Evolutionary conservation across 2,888 invertebrate species (phyloP).

Genomic region (Cerastoderma edule): DNA sequence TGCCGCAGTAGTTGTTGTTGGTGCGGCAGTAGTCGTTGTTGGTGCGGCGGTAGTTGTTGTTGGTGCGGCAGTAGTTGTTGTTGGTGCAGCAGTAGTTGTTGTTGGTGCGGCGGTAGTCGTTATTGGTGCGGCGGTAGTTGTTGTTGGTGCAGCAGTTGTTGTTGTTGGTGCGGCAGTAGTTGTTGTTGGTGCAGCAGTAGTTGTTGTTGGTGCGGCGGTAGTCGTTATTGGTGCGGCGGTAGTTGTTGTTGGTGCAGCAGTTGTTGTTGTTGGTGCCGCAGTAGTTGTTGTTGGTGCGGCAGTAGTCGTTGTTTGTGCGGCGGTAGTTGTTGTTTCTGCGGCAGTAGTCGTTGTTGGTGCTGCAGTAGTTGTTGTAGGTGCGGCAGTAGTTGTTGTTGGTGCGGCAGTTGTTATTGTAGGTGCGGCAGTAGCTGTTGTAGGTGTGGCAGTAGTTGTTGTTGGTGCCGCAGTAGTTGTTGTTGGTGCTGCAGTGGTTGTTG

Average conservation of each 20-base stretch:
- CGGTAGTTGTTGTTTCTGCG: not conserved
- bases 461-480: not conserved
- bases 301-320: not conserved
- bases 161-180: not conserved
- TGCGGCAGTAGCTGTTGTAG: not conserved
- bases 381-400: not conserved
- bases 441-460: not conserved
- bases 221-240: not conserved
- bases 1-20: not conserved
- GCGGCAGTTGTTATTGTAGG: not conserved
- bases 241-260: not conserved
- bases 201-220: not conserved
- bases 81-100: not conserved
- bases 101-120: not conserved
- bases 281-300: not conserved
- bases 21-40: not conserved
- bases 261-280: not conserved
- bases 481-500: not conserved
- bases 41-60: not conserved
- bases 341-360: not conserved
- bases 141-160: not conserved
- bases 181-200: not conserved
- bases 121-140: not conserved
- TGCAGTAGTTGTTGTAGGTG: not conserved
- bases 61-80: not conserved